These are phyloP conservation scores for Eledona agricola DNA, from an alignment of 2,888 invertebrate genomes.

Conservation along the genomic window DNA sequence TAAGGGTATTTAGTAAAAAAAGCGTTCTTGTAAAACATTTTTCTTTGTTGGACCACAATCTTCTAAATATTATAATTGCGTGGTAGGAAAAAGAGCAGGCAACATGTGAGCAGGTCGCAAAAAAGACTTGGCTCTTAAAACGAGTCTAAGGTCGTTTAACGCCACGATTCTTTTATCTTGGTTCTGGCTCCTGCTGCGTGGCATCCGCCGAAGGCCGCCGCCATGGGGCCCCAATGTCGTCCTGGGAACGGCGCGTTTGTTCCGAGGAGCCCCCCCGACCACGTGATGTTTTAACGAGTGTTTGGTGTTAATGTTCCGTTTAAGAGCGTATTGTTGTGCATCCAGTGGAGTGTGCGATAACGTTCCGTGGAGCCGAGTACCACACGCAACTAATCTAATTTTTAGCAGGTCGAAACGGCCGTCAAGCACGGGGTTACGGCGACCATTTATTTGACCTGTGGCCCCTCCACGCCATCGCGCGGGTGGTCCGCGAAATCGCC, in stretches of 20 bases:
- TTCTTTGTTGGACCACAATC: too few species aligned
- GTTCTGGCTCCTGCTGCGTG: too few species aligned
- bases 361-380: slow-evolving; percentile 37
- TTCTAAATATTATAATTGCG: too few species aligned
- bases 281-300: slow-evolving; percentile 42
- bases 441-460: slow-evolving; percentile 44
- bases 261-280: slow-evolving; percentile 39
- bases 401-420: slow-evolving; percentile 43
- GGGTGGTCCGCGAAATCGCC: slow-evolving; percentile 43
- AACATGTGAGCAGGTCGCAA: too few species aligned
- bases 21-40: too few species aligned
- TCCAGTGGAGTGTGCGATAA: slow-evolving; percentile 39
- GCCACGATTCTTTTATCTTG: too few species aligned
- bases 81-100: too few species aligned
- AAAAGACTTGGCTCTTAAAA: too few species aligned
- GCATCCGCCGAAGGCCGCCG: too few species aligned
- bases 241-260: slow-evolving; percentile 31
- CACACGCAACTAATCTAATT: slow-evolving; percentile 43
- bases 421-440: slow-evolving; percentile 41
- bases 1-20: too few species aligned
- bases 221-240: too few species aligned
- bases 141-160: too few species aligned
- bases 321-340: slow-evolving; percentile 40
- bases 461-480: slow-evolving; percentile 37
- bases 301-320: slow-evolving; percentile 46